Evolutionary conservation across 2,888 invertebrate species (phyloP).

Genomic region (Drosophila suboccidentalis): DNA sequence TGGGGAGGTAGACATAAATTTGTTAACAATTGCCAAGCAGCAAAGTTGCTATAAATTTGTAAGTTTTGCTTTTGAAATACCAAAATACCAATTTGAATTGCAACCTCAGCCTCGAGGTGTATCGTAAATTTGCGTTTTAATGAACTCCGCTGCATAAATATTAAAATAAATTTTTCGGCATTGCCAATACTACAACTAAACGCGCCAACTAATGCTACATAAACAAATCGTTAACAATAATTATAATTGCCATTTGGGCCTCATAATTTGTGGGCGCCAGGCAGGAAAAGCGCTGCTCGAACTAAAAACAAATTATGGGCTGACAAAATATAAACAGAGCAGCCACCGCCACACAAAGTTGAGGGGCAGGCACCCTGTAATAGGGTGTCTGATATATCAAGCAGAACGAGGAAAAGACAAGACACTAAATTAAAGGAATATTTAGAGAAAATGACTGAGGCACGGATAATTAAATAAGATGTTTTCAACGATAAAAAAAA

Average conservation of each 20-base stretch:
- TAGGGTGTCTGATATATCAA: constrained; percentile 12
- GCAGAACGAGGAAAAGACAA: not conserved
- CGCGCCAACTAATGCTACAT: constrained; percentile 69
- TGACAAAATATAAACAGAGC: constrained; percentile 76
- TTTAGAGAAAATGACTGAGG: not conserved
- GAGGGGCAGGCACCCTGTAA: constrained; percentile 23
- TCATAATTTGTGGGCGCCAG: constrained; percentile 70
- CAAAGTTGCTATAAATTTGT: constrained; percentile 73
- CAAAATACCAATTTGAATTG: constrained; percentile 61
- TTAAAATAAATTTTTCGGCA: constrained; percentile 77
- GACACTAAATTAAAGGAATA: not conserved
- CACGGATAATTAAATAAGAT: not conserved
- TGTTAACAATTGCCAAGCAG: constrained; percentile 72
- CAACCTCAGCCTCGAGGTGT: constrained; percentile 67
- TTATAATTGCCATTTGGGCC: constrained; percentile 77
- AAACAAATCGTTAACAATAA: constrained; percentile 81
- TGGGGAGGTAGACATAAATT: constrained; percentile 56
- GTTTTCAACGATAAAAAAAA: not conserved
- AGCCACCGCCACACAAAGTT: constrained; percentile 18
- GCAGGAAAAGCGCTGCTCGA: constrained; percentile 71
- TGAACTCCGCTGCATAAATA: constrained; percentile 79
- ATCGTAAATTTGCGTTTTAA: constrained; percentile 72
- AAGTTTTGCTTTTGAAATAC: constrained; percentile 68
- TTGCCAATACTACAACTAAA: constrained; percentile 72
- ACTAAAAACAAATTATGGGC: constrained; percentile 70